Evolutionary conservation across 2,888 invertebrate species (phyloP).

Genomic region (Hemithea aestivaria): DNA sequence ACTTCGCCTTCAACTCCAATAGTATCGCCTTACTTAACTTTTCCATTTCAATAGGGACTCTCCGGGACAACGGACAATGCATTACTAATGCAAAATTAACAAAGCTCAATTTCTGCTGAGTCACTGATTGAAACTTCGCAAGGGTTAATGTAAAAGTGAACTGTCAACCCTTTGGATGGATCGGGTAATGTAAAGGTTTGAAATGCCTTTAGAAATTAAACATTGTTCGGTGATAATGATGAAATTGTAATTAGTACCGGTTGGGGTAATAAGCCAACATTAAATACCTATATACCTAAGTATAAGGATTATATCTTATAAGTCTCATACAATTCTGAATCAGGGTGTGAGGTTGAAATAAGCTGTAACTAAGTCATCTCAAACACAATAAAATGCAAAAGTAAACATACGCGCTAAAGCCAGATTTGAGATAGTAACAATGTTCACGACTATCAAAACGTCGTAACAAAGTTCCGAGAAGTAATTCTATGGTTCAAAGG

Average conservation of each 20-base stretch:
- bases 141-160: no score
- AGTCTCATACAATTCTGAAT: no score
- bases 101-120: constrained; percentile 1
- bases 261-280: no score
- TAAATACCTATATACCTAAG: no score
- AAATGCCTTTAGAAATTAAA: no score
- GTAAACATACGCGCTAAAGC: constrained; percentile 12
- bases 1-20: constrained; percentile 17
- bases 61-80: constrained; percentile 18
- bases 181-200: no score
- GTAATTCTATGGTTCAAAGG: constrained; percentile 48
- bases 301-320: no score
- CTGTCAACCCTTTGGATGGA: no score
- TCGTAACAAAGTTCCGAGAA: constrained; percentile 45
- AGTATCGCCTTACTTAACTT: constrained; percentile 26
- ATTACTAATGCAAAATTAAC: constrained; percentile 15
- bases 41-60: constrained; percentile 20
- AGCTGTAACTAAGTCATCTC: no score
- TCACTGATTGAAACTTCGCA: background rate
- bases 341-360: background rate
- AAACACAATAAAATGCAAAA: constrained; percentile 12
- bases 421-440: constrained; percentile 20
- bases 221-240: no score
- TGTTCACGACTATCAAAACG: constrained; percentile 46
- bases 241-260: no score